Evolutionary conservation across 1,140 invertebrate species (phyloP).

Genomic region (Pogonus chalceus): DNA sequence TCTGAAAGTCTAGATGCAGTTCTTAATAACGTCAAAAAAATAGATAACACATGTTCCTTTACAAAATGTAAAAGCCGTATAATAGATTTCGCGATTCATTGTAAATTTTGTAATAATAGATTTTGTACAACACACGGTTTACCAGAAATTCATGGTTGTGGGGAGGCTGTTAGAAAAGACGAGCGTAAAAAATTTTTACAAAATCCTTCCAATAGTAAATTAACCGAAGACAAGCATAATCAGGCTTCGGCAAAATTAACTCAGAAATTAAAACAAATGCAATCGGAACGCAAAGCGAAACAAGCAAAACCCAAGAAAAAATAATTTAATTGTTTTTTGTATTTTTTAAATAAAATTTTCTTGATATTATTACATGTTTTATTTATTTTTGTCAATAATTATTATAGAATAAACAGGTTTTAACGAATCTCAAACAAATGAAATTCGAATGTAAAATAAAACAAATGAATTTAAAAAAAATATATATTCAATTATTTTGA

Average conservation of each 20-base stretch:
- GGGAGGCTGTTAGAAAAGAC: constrained; percentile 31
- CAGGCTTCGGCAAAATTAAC: constrained; percentile 29
- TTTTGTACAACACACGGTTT: constrained; percentile 33
- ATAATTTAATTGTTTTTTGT: constrained; percentile 14
- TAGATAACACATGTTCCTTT: constrained; percentile 31
- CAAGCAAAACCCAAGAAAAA: constrained; percentile 29
- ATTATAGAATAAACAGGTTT: too few species aligned
- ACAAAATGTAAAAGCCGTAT: constrained; percentile 32
- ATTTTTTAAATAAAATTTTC: too few species aligned
- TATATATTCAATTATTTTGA: too few species aligned
- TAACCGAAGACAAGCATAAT: constrained; percentile 29
- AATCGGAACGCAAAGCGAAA: constrained; percentile 31
- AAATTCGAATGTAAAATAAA: too few species aligned
- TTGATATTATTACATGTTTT: too few species aligned
- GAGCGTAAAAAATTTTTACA: constrained; percentile 30
- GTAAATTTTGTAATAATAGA: constrained; percentile 30
- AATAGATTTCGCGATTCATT: constrained; percentile 30
- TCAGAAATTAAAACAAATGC: constrained; percentile 33
- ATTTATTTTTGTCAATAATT: too few species aligned
- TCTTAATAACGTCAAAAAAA: constrained; percentile 28
- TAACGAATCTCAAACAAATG: too few species aligned
- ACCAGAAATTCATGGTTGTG: constrained; percentile 35
- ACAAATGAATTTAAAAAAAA: too few species aligned
- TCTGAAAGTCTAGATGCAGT: constrained; percentile 26
- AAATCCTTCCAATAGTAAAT: constrained; percentile 22